Conservation (phyloP, 1,140 invertebrate genomes). For the Polypedilum vanderplanki region DNA sequence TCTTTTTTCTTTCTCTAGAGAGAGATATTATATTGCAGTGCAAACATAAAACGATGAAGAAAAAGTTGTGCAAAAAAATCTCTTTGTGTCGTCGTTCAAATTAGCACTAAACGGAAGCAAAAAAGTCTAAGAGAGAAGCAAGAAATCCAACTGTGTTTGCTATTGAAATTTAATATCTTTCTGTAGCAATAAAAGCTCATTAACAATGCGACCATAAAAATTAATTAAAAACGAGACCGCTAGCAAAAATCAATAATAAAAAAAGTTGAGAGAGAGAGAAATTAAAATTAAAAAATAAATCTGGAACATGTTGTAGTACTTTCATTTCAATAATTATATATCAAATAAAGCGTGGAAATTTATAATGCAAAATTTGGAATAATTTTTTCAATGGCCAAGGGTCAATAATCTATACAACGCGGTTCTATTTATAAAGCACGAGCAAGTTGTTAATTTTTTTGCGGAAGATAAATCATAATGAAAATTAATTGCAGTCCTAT, state of each 20-base stretch:
- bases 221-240: conserved; percentile 19
- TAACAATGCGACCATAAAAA: conserved; percentile 18
- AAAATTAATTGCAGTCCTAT: not conserved
- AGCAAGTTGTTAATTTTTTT: not conserved
- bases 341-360: not conserved
- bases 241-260: conserved; percentile 6
- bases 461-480: conserved; percentile 4
- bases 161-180: conserved; percentile 15
- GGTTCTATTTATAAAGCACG: not conserved
- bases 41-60: not conserved
- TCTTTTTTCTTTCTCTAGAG: too few relatives aligned
- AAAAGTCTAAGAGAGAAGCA: not conserved
- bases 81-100: not conserved
- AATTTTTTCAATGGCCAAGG: conserved; percentile 16
- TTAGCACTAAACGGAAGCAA: not conserved
- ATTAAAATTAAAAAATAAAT: not conserved
- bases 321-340: conserved; percentile 8
- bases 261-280: too few relatives aligned
- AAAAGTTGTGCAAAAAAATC: conserved; percentile 7
- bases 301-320: not conserved
- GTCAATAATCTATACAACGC: not conserved
- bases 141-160: not conserved
- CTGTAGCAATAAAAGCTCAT: conserved; percentile 17
- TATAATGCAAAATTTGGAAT: not conserved
- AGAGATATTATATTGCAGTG: too few relatives aligned